Evolutionary conservation across 2,888 invertebrate species (phyloP).

Genomic region (Netelia virgata): DNA sequence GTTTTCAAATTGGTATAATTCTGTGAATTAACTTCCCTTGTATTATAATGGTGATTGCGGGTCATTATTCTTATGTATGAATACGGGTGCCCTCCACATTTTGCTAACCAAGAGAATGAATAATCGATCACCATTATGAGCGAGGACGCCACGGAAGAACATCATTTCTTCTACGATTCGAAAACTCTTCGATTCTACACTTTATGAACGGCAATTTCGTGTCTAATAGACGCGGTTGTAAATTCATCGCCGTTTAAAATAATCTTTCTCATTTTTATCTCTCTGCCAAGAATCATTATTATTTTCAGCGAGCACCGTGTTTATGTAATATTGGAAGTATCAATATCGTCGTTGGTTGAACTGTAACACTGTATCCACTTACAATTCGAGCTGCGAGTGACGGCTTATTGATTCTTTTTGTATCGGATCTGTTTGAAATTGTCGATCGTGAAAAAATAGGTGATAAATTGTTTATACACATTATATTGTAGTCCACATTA

Average conservation of each 20-base stretch:
- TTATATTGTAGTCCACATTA: background rate
- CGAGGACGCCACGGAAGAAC: background rate
- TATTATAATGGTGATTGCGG: conserved; percentile 3
- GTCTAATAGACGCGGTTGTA: too few species aligned
- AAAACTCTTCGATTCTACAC: background rate
- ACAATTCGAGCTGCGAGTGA: too few species aligned
- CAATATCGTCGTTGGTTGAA: too few species aligned
- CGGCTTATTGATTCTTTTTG: too few species aligned
- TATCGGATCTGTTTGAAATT: too few species aligned
- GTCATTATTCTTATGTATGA: background rate
- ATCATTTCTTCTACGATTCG: background rate
- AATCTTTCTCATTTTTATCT: too few species aligned
- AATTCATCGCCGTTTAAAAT: too few species aligned
- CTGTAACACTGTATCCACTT: too few species aligned
- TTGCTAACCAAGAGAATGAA: background rate
- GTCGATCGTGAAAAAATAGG: too few species aligned
- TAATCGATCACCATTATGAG: background rate
- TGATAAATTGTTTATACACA: background rate
- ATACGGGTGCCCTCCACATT: background rate
- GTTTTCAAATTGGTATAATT: background rate
- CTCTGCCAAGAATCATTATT: too few species aligned
- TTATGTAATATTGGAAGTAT: too few species aligned
- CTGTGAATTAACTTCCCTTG: background rate
- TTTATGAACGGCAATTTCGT: background rate
- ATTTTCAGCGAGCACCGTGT: too few species aligned